Base-by-base conservation (phyloP, 2,888 invertebrate genomes). In the Macropis europaea region DNA sequence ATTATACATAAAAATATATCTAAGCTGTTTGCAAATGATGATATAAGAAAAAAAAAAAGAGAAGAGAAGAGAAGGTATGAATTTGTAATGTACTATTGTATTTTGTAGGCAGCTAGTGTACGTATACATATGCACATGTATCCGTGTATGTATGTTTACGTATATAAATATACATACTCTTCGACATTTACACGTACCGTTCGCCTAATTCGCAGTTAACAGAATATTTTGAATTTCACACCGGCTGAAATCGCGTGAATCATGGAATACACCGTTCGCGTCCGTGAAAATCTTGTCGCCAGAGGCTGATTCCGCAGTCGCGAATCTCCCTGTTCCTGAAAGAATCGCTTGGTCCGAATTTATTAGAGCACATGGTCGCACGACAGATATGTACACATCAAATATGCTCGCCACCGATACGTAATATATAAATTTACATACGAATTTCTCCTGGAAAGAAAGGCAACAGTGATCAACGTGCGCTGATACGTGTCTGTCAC, bases 51-150 rank as follows among this genome's bases (percentile, higher is more conserved):
- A 71, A 73, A 69, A 76, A 42, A 50, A 26, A 59, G 38, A 28
- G 47, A 30, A 50, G 60, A 50, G 54, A 63, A 56, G 28, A 56
- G 56, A 73, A 56, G 71, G 71, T 74, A 80, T 79, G 82, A 77
- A 84, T 85, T 85, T 85, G 79, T 84, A 83, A 84, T 82, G 84
- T 85, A 86, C 74, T 79, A 80, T 84, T 82, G 83, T 81, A 84
- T 86, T 85, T 86, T 83, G 80, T 86, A 86, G 86, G 83, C 86
- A 84, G 85, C 86, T 86, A 82, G 82, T 76, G 78, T 77, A 84
- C 77, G 76, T 79, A 79, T 75, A 71, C 78, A 77, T 79, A 84
- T 73, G 71, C 73, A 78, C 75, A 74, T 77, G 62, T 76, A 72
- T 64, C 61, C 64, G 68, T 76, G 73, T 77, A 71, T 76, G 77